These are phyloP conservation scores for Parascotia fuliginaria DNA, from an alignment of 2,888 invertebrate genomes.

Conservation along the genomic window DNA sequence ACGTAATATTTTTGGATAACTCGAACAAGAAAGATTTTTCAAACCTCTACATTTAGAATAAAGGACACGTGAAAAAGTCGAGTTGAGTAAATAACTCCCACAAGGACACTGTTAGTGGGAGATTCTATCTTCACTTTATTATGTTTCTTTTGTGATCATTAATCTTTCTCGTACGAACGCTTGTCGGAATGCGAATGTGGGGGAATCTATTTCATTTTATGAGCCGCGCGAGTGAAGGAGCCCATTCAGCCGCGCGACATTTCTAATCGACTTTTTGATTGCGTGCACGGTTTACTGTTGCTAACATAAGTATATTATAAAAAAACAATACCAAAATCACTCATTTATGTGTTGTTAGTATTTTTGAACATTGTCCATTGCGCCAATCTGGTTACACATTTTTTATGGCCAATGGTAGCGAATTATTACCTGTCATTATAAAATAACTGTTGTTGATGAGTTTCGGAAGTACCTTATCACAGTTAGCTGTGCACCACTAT, in stretches of 20 bases:
- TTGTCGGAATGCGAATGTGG: constrained; percentile 86
- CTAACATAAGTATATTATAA: constrained; percentile 52
- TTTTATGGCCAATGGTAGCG: no score
- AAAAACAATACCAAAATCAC: background rate
- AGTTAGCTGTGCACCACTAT: no score
- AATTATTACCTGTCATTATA: no score
- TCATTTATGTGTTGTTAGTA: background rate
- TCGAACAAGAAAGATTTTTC: constrained; percentile 49
- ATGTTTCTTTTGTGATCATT: constrained; percentile 86
- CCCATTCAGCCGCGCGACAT: constrained; percentile 83
- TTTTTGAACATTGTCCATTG: no score
- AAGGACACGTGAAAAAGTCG: constrained; percentile 81
- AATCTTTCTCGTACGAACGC: constrained; percentile 86
- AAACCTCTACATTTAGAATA: constrained; percentile 63
- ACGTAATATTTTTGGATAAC: constrained; percentile 32
- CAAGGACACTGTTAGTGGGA: constrained; percentile 86
- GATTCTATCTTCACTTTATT: constrained; percentile 86
- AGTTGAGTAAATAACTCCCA: constrained; percentile 83
- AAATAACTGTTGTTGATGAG: no score
- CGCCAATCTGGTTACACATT: no score
- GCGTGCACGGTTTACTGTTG: constrained; percentile 71
- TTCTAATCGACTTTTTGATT: constrained; percentile 86
- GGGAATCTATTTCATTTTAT: constrained; percentile 86
- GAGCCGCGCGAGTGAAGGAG: constrained; percentile 81
- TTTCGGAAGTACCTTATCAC: no score